Percentiles rank a stretch among this genome's conserved stretches.
These are phyloP conservation scores for Eristalis intricaria DNA, from an alignment of 2,888 invertebrate species.

Conservation along the genomic window DNA sequence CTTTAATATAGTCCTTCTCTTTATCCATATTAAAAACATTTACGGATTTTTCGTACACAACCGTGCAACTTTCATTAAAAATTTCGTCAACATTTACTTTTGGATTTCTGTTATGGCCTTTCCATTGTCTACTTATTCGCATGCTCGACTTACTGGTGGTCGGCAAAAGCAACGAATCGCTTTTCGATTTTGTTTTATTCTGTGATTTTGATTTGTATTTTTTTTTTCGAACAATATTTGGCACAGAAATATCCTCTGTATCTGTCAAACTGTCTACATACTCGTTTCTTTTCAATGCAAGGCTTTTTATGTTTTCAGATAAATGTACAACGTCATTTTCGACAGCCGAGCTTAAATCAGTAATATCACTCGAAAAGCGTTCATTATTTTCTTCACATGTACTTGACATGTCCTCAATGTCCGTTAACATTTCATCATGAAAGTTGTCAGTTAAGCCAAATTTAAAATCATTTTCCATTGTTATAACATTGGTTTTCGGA, in stretches of 20 bases:
- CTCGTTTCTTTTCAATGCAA: constrained; percentile 33
- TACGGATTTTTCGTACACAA: constrained; percentile 81
- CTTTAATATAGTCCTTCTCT: constrained; percentile 83
- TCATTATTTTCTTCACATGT: constrained; percentile 75
- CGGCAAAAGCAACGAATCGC: neutral
- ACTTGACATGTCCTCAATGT: constrained; percentile 79
- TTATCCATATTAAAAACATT: constrained; percentile 81
- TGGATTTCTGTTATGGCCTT: neutral
- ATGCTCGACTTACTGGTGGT: neutral
- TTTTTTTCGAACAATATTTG: constrained; percentile 78
- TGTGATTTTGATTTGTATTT: constrained; percentile 77
- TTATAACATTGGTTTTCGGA: constrained; percentile 81
- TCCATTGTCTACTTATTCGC: neutral
- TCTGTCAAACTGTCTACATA: constrained; percentile 75
- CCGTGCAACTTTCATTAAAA: constrained; percentile 81
- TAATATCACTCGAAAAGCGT: constrained; percentile 44
- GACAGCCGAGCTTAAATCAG: constrained; percentile 69
- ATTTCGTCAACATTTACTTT: constrained; percentile 73
- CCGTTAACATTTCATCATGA: constrained; percentile 80
- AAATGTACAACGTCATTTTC: constrained; percentile 75
- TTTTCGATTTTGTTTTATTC: constrained; percentile 76
- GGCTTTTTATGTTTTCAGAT: constrained; percentile 74
- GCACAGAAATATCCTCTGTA: constrained; percentile 81
- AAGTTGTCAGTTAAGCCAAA: constrained; percentile 77
- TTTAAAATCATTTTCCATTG: constrained; percentile 79